Evolutionary conservation across 2,888 invertebrate genomes (phyloP).

Genomic region (Apantesis nais): DNA sequence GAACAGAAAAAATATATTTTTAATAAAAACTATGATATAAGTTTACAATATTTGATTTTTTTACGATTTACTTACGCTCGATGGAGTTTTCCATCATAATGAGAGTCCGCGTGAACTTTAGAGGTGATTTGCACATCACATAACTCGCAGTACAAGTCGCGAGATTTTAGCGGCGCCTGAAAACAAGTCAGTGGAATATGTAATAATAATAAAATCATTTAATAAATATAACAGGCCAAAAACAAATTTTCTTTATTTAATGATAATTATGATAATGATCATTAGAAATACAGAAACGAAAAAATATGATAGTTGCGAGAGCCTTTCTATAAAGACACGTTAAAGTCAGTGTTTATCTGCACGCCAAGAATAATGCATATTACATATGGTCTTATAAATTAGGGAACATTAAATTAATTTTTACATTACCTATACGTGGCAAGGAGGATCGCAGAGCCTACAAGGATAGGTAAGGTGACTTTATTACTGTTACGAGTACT

Average conservation of each 20-base stretch:
- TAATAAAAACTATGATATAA: background rate
- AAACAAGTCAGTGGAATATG: background rate
- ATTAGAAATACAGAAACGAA: background rate
- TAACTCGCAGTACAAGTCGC: slow-evolving; percentile 78
- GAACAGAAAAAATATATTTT: background rate
- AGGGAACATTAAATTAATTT: background rate
- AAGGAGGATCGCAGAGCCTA: background rate
- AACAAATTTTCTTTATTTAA: too few relatives aligned
- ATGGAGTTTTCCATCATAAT: slow-evolving; percentile 81
- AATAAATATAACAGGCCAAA: background rate
- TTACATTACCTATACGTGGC: background rate
- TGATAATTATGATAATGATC: background rate
- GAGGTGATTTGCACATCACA: slow-evolving; percentile 83
- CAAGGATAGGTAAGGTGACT: background rate
- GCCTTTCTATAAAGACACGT: background rate
- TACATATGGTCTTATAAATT: too few relatives aligned
- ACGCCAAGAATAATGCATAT: too few relatives aligned
- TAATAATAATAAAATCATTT: background rate
- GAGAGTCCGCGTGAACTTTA: slow-evolving; percentile 77
- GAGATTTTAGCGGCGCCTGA: slow-evolving; percentile 64
- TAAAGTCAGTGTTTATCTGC: too few relatives aligned
- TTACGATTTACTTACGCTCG: slow-evolving; percentile 61
- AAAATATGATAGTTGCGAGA: background rate
- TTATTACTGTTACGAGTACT: background rate
- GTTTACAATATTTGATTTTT: background rate